Conservation (phyloP, 2,113 vertebrate species). For the Dendropsophus ebraccatus region DNA sequence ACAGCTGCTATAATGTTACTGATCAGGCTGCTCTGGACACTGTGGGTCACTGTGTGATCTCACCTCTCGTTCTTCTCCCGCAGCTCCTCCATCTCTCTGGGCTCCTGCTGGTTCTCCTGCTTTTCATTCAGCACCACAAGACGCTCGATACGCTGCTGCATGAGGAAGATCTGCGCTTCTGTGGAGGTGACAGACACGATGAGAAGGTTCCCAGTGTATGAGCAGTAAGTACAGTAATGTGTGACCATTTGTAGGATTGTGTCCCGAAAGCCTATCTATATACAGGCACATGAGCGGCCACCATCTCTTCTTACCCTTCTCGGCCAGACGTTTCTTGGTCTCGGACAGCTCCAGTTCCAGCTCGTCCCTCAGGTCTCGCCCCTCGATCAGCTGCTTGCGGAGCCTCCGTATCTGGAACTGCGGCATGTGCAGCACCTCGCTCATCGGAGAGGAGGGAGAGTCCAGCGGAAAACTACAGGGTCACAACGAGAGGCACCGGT, state of each 20-base stretch:
- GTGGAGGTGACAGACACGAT: background rate
- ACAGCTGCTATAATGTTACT: no score
- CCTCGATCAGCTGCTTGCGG: conserved; percentile 78
- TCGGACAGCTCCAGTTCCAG: conserved; percentile 80
- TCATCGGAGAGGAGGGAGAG: conserved; percentile 79
- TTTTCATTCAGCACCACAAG: conserved; percentile 75
- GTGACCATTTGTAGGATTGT: no score
- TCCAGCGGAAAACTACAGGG: conserved; percentile 66
- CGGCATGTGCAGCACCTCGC: conserved; percentile 87
- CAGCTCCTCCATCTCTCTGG: conserved; percentile 78
- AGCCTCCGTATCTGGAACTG: conserved; percentile 86
- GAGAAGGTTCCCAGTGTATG: background rate
- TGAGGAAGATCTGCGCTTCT: conserved; percentile 80
- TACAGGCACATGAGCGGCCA: no score
- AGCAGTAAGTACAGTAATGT: no score
- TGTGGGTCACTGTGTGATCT: background rate
- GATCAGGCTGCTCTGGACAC: no score
- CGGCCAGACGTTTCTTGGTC: conserved; percentile 72
- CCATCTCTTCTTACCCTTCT: conserved; percentile 76
- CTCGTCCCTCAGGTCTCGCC: conserved; percentile 79
- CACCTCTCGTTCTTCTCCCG: conserved; percentile 81
- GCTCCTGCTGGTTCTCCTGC: conserved; percentile 68
- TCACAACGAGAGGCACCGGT: background rate
- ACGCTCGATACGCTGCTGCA: conserved; percentile 84
- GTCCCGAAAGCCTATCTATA: no score